Evolutionary conservation across 2,888 invertebrate genomes (phyloP), one percentile per base, ranked within the genome.

Genomic region (Operophtera brumata): DNA sequence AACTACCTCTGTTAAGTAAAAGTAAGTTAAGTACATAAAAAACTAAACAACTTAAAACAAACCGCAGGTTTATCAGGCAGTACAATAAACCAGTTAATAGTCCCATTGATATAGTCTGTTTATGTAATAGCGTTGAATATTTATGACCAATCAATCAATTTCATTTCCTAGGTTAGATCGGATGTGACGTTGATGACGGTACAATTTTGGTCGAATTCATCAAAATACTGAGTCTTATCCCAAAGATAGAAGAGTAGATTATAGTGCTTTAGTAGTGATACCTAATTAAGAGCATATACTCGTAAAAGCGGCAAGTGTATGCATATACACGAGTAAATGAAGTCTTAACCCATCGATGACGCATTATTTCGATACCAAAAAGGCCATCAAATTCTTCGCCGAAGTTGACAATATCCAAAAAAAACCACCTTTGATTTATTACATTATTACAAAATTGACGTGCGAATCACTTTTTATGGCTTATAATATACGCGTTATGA

Each of bases 121-220:
- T 67, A 64, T 74, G 73, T 65, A 65, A 70, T 66, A 75, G 78
- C 81, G 80, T 86, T 77, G 84, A 81, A 81, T 78, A 82, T 86
- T 86, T 82, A 86, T 83, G 79, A 76, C 75, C 76, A 76, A 89
- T 88, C 85, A 87, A 88, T 88, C 87, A 86, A 83, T 75, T 80
- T 81, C 79, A 84, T 83, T 81, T 82, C 77, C 66, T 68, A 66
- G 66, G 70, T 65, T 64, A 65, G 65, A 65, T 64, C 62, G 58
- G 64, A 67, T 63, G 64, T 67, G 67, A 67, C 57, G 30, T 54
- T 50, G 25, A 54, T 54, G 13, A 42, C 8, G 37, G 32, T 47
- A 41, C 41, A 26, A 49, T 49, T 54, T 49, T 41, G 47, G 47
- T 56, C 30, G 36, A 47, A 44, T 47, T 47, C 34, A 50, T 50